Conservation (phyloP, 2,797 vertebrate genomes). For the Chanos chanos region DNA sequence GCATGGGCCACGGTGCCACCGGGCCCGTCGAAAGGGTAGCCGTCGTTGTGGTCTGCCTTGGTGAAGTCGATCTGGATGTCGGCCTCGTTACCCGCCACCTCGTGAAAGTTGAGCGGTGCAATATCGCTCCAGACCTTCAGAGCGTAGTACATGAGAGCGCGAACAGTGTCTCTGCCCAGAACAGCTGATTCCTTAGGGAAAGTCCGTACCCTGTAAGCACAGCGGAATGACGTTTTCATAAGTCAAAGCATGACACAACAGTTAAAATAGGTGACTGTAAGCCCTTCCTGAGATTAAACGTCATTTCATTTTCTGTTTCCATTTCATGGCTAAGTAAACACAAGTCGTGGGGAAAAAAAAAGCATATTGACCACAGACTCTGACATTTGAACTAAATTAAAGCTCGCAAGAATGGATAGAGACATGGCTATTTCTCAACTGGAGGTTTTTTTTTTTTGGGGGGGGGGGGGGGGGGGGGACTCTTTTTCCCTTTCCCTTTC, state of each 20-base stretch:
- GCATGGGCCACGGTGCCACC: slow-evolving; percentile 93
- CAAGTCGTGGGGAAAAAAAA: background rate
- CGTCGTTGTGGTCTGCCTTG: slow-evolving; percentile 83
- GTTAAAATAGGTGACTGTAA: background rate
- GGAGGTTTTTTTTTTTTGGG: too few relatives aligned
- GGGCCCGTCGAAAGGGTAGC: slow-evolving; percentile 91
- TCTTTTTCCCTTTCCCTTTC: background rate
- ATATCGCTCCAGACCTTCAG: slow-evolving; percentile 97
- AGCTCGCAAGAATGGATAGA: background rate
- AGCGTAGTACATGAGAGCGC: slow-evolving; percentile 94
- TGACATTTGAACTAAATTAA: background rate
- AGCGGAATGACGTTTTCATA: too few relatives aligned
- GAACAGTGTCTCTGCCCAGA: slow-evolving; percentile 87
- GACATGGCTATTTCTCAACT: slow-evolving; percentile 2
- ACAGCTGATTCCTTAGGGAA: slow-evolving; percentile 84
- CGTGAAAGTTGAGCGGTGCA: slow-evolving; percentile 88
- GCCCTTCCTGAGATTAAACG: background rate
- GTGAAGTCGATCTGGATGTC: slow-evolving; percentile 98
- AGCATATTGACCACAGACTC: slow-evolving; percentile 4
- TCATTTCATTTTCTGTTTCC: background rate
- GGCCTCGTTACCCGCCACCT: slow-evolving; percentile 86
- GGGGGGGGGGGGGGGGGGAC: too few relatives aligned
- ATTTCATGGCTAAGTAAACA: slow-evolving; percentile 23
- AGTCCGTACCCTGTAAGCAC: slow-evolving; percentile 77
- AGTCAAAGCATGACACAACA: background rate